phyloP scores from a whole-genome alignment of 2,797 vertebrate genomes.

The Anas flavirostris region DNA sequence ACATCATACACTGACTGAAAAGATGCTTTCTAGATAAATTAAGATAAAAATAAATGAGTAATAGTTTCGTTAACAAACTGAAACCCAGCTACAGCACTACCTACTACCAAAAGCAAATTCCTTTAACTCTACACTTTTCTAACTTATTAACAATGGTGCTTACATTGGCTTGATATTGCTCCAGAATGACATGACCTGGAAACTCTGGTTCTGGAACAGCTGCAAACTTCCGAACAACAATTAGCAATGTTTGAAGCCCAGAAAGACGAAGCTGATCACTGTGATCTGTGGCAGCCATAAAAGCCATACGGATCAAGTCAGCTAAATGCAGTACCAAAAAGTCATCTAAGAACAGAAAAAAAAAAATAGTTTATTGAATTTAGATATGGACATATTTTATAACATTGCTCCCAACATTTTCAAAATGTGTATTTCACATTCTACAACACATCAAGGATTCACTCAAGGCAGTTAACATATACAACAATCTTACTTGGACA shows the following conservation, averaged over 20 bases:
- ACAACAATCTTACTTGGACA: neutral
- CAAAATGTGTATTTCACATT: neutral
- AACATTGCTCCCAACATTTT: neutral
- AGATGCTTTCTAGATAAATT: neutral
- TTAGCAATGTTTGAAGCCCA: slow-evolving; percentile 87
- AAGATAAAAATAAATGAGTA: neutral
- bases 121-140: neutral
- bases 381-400: neutral
- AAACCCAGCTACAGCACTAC: neutral
- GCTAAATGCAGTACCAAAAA: slow-evolving; percentile 92
- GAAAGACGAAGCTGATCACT: slow-evolving; percentile 88
- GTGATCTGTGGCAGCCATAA: slow-evolving; percentile 96
- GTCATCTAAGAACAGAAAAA: slow-evolving; percentile 78
- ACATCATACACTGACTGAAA: neutral
- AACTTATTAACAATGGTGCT: slow-evolving; percentile 52
- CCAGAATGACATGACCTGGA: slow-evolving; percentile 93
- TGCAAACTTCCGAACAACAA: slow-evolving; percentile 89
- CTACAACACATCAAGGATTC: neutral
- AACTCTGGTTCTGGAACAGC: slow-evolving; percentile 90
- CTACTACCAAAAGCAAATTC: neutral
- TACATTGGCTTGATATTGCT: slow-evolving; percentile 97
- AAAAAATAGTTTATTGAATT: neutral
- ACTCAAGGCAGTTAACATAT: neutral
- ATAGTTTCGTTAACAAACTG: neutral
- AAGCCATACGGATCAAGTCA: slow-evolving; percentile 94